Base-by-base conservation (phyloP, 92 coral and sea anemone genomes). In the Plumapathes pennacea region DNA sequence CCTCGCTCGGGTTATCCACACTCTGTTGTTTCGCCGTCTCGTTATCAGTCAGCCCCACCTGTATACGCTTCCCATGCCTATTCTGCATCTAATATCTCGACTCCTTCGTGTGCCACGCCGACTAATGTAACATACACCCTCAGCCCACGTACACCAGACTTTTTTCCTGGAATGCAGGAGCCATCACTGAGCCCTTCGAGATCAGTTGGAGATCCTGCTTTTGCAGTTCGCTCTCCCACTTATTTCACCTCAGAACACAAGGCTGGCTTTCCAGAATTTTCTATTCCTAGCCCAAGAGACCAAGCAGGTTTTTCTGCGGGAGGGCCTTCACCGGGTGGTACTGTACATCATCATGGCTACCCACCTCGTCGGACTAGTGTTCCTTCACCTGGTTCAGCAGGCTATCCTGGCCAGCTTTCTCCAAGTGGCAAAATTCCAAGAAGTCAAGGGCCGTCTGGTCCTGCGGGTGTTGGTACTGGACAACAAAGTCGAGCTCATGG, bases 81-180 rank as follows among this genome's bases (percentile, higher is more conserved):
- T 7, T 86, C 99, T 23, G 85, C 99, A 14, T 62, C 91, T 27
- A 77, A 96, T 34, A 71, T 82, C 27, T 87, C 85, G 5, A 94
- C 99, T 0, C 98, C 98, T 0, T 91, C 97, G 3, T 88, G 98
- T 55, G 77, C 98, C 23, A 90, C 97, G 11, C 96, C 99, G 39
- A 80, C 80, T 41, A 88, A 83, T 71, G 86, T 80, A 18, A 88
- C 80, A 20, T 60, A 74, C n/a, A 80, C 80, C 30, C 71, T 85
- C 15, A 58, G 82, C 25, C 80, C 88, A 9, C 72, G 82, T 36
- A 89, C 95, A 36, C 97, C 94, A 8, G 95, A 86, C 9, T 89
- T 88, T 53, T 89, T 80, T 73, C 77, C 78, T 57, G 99, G 83
- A 8, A 72, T 76, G 54, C 77, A 71, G 45, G 97, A 89, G 33